A percentile compares a stretch with the other conserved stretches of the same genome.
phyloP scores from a whole-genome alignment of 1,140 invertebrate species.

The Bombyx mandarina region DNA sequence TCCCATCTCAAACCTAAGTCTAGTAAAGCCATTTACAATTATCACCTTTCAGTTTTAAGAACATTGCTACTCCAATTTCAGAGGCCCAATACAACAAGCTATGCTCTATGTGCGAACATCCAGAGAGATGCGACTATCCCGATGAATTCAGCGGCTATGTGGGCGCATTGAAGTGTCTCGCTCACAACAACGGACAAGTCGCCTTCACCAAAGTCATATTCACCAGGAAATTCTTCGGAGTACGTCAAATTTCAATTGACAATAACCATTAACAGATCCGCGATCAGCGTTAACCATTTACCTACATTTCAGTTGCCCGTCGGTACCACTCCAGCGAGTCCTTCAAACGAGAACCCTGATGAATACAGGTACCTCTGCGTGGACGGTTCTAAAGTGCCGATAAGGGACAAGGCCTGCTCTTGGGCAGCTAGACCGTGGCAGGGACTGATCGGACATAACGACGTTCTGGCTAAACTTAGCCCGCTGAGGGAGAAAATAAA shows the following conservation, averaged over 20 bases:
- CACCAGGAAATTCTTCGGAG: too few relatives aligned
- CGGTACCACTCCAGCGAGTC: constrained; percentile 63
- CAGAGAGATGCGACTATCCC: constrained; percentile 82
- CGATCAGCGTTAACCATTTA: neutral
- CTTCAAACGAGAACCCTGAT: constrained; percentile 70
- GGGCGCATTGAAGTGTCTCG: constrained; percentile 85
- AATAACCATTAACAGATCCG: too few relatives aligned
- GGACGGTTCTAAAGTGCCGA: constrained; percentile 80
- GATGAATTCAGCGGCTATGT: constrained; percentile 88
- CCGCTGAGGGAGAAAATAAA: constrained; percentile 59
- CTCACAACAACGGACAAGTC: constrained; percentile 83
- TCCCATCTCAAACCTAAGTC: too few relatives aligned
- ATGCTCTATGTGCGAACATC: constrained; percentile 81
- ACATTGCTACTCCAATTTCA: neutral
- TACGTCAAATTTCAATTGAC: too few relatives aligned
- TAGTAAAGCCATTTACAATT: too few relatives aligned
- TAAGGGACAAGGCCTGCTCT: constrained; percentile 78
- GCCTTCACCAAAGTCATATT: constrained; percentile 86
- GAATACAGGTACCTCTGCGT: constrained; percentile 84
- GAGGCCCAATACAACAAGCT: constrained; percentile 79
- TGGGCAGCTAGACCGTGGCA: constrained; percentile 88
- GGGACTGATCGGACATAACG: constrained; percentile 77
- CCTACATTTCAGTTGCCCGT: constrained; percentile 66
- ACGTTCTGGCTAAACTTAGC: constrained; percentile 66
- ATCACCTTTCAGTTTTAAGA: too few relatives aligned